These are phyloP conservation scores for Panonychus citri DNA, from an alignment of 1,140 invertebrate species.

Conservation along the genomic window DNA sequence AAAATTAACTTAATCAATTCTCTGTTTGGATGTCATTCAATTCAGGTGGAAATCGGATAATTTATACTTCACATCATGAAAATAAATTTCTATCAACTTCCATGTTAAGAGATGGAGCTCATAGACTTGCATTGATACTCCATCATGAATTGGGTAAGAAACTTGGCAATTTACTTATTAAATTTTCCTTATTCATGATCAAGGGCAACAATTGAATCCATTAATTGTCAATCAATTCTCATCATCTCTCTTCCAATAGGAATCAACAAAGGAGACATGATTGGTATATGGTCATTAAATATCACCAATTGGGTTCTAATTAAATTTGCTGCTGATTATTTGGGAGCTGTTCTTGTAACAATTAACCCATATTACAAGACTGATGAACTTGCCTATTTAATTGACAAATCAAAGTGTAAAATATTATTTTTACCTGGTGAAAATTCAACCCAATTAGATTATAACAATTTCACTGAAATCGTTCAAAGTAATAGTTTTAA, in stretches of 20 bases:
- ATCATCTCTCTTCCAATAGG: background rate
- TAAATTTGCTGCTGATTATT: constrained; percentile 7
- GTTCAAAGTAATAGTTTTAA: background rate
- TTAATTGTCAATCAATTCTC: no score
- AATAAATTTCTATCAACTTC: no score
- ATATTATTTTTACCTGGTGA: constrained; percentile 10
- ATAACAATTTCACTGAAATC: constrained; percentile 6
- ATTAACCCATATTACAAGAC: constrained; percentile 11
- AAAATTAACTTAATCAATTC: no score
- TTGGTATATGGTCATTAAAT: constrained; percentile 11
- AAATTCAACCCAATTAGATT: background rate
- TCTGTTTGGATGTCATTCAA: no score
- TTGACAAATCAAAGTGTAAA: constrained; percentile 5
- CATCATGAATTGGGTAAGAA: no score
- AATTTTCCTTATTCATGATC: no score
- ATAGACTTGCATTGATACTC: no score
- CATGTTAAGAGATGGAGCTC: no score
- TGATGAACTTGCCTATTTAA: constrained; percentile 8
- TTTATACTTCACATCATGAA: no score
- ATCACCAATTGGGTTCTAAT: constrained; percentile 6
- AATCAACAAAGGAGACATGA: constrained; percentile 8
- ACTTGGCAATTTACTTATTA: no score
- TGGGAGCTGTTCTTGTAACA: constrained; percentile 8
- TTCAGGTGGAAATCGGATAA: no score
- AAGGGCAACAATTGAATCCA: no score